These are phyloP conservation scores for Darevskia nairensis DNA, from an alignment of 2,797 vertebrate species.

Conservation along the genomic window DNA sequence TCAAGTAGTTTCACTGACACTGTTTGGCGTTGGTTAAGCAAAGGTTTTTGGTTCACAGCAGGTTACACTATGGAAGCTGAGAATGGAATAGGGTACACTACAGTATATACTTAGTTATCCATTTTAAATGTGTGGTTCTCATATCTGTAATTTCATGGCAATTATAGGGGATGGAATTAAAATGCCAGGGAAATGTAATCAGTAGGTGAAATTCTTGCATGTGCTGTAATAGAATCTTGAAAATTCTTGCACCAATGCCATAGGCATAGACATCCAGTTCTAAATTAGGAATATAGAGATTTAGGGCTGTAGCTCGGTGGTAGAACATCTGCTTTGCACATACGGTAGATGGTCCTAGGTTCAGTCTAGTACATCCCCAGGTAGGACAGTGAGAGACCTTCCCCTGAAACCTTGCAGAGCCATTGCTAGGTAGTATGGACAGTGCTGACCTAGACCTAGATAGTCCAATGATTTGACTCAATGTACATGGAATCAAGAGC, in stretches of 20 bases:
- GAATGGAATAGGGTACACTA: background rate
- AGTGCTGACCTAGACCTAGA: no score
- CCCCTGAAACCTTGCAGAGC: no score
- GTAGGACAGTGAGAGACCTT: no score
- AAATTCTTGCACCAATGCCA: background rate
- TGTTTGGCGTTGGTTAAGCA: background rate
- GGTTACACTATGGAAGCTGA: background rate
- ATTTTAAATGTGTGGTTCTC: background rate
- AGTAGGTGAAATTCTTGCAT: background rate
- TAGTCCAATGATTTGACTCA: no score
- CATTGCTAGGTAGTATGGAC: no score
- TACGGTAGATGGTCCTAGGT: no score
- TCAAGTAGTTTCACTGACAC: background rate
- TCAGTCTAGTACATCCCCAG: no score
- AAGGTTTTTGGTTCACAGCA: background rate
- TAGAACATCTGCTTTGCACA: background rate
- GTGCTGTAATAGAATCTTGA: background rate
- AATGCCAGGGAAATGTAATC: background rate
- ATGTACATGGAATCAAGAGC: no score
- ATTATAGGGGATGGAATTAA: background rate
- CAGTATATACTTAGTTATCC: background rate
- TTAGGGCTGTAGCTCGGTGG: background rate
- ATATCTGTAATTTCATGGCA: background rate
- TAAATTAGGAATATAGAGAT: background rate
- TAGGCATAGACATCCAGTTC: background rate